Percentiles rank a stretch among this genome's conserved stretches.
phyloP scores from a whole-genome alignment of 2,888 invertebrate species.

The Epicampocera succincta region DNA sequence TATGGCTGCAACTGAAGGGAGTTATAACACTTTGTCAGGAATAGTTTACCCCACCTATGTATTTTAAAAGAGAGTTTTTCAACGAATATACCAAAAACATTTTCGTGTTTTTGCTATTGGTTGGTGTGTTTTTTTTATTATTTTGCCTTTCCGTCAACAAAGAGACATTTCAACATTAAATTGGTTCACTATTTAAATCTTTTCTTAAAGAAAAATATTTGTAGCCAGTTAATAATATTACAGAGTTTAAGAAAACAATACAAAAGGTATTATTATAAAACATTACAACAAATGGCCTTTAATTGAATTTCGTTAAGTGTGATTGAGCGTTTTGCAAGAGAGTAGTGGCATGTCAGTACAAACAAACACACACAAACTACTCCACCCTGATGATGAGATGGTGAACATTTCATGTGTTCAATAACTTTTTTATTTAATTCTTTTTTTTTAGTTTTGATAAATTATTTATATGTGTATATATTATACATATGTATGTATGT shows the following conservation, averaged over 20 bases:
- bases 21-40: slow-evolving; percentile 18
- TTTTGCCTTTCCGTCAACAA: slow-evolving; percentile 1
- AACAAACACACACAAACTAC: slow-evolving; percentile 62
- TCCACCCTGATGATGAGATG: slow-evolving; percentile 69
- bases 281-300: slow-evolving; percentile 35
- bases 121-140: slow-evolving; percentile 13
- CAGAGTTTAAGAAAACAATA: background rate
- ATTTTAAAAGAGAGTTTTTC: slow-evolving; percentile 14
- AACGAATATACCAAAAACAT: slow-evolving; percentile 9
- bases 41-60: slow-evolving; percentile 25
- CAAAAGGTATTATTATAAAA: slow-evolving; percentile 5
- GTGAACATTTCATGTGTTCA: slow-evolving; percentile 66
- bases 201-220: no score
- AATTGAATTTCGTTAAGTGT: slow-evolving; percentile 60
- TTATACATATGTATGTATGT: background rate
- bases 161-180: background rate
- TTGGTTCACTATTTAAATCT: no score
- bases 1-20: background rate
- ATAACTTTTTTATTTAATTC: slow-evolving; percentile 37
- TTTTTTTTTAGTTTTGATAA: slow-evolving; percentile 47
- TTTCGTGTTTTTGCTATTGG: slow-evolving; percentile 1
- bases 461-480: slow-evolving; percentile 18
- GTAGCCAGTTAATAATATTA: no score
- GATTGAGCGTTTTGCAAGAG: slow-evolving; percentile 30
- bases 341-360: slow-evolving; percentile 15